Evolutionary conservation across 1,140 invertebrate species (phyloP), one percentile per base, ranked within the genome.

Genomic region (Scaptomyza montana): DNA sequence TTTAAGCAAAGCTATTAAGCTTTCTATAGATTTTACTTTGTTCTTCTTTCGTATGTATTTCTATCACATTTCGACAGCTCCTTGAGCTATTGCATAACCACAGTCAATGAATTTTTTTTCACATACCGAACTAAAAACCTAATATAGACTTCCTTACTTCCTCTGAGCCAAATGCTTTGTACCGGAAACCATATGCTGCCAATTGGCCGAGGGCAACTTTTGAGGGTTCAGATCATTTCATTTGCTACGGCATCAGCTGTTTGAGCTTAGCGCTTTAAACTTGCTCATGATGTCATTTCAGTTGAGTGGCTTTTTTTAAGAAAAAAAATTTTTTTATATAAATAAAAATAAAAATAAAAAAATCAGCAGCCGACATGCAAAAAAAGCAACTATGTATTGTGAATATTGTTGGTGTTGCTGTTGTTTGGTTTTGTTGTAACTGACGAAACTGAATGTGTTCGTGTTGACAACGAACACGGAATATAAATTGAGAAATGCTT

Each of bases 401-500:
- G 68, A 25, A 73, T 82, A 63, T 61, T 62, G 36, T 66, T 47
- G 50, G 16, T 55, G 50, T 39, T 36, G 25, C 21, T 25, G 21
- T 25, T 25, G 21, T 25, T 25, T 25, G 21, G 5, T 55, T 28
- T 36, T 56, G 49, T 33, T 71, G 62, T 51, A 39, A 49, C 59
- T 84, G 80, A 72, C 80, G 80, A 72, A 82, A 78, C 80, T 65
- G 80, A 82, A 74, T 87, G 82, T 87, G 72, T 79, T 87, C 78
- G 82, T 87, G 82, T 82, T 87, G 84, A 89, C 84, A 89, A 89
- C 84, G 69, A 84, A 89, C 84, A 89, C 84, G 84, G 84, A 89
- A 89, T 89, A 89, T 89, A 91, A 91, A 91, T 85, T 89, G 86
- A 91, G 90, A 89, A 91, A 85, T 90, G 82, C 82, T 91, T 90